Evolutionary conservation across 2,113 vertebrate genomes (phyloP).

Genomic region (Lepidiolamprologus cunningtoni): DNA sequence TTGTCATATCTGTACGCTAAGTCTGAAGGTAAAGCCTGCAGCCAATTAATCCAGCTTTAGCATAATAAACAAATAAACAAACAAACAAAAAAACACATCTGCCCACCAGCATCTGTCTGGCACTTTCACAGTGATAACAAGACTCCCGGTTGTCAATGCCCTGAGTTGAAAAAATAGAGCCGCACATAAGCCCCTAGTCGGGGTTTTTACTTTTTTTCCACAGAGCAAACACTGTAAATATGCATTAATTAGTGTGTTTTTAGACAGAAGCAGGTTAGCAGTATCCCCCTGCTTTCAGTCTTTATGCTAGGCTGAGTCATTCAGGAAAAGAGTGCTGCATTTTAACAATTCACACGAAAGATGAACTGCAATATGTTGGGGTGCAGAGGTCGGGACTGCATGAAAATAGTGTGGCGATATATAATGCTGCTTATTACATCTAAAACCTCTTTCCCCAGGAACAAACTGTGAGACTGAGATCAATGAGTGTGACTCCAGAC

Average conservation of each 20-base stretch:
- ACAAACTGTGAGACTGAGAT: constrained; percentile 68
- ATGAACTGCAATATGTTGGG: neutral
- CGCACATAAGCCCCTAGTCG: neutral
- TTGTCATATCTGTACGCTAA: neutral
- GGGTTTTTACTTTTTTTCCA: neutral
- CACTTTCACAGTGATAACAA: neutral
- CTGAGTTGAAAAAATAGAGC: neutral
- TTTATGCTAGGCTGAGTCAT: neutral
- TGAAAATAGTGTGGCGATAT: neutral
- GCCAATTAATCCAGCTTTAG: neutral
- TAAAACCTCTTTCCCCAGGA: constrained; percentile 49
- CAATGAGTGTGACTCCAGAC: constrained; percentile 62
- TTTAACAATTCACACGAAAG: neutral
- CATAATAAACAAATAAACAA: neutral
- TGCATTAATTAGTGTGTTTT: neutral
- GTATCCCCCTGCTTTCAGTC: neutral
- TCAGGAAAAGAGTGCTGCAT: neutral
- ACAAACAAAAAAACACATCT: neutral
- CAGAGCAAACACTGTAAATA: neutral
- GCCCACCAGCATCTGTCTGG: neutral
- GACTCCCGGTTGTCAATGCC: neutral
- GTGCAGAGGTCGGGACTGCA: neutral
- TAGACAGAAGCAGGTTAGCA: neutral
- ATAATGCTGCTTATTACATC: neutral
- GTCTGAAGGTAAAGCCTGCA: neutral